Base-by-base conservation (phyloP, 1,140 invertebrate genomes). In the Ephestia elutella region DNA sequence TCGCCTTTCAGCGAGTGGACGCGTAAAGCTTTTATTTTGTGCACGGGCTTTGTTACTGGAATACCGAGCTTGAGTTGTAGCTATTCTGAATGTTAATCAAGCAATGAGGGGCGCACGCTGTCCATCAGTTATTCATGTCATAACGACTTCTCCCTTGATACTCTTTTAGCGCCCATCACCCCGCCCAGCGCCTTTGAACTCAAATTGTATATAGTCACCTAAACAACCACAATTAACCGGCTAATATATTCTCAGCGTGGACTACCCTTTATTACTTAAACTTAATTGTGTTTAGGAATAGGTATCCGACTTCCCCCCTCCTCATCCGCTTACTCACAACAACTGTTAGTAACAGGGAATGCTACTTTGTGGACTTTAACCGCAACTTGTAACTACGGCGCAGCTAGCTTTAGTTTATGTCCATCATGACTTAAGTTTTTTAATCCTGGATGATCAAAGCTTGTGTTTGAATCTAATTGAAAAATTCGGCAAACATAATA, bases 21-120 rank as follows among this genome's bases (percentile, higher is more conserved):
- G 80, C 79, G 81, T 73, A 70, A 64, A 69, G 80, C 71, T 86
- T 86, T 86, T 85, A 83, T 83, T 85, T 82, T 76, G 73, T 76
- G 70, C 63, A 57, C 58, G 62, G 65, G 73, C 78, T 80, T 82
- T 85, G 78, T 85, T 77, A 75, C 75, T 74, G 78, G 78, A 82
- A 82, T 73, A 76, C 71, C 64, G 70, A 81, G 80, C 77, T 78
- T 65, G 65, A 78, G 66, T 76, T 66, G 71, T 70, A 68, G 63
- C 64, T 49, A 71, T 62, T 66, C 70, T 75, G 83, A 86, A 86
- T 86, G 78, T 75, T 83, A 86, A 86, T 83, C 72, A 75, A 70
- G 66, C 65, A 68, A 63, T 70, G 66, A 73, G 66, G 62, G 69
- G 67, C 18, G 68, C 21, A 66, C 71, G 69, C 49, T 71, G 74